Percentiles rank a stretch among this genome's conserved stretches.
These are phyloP conservation scores for Mus musculus DNA, from an alignment of 2,113 vertebrate species.

Conservation along the genomic window DNA sequence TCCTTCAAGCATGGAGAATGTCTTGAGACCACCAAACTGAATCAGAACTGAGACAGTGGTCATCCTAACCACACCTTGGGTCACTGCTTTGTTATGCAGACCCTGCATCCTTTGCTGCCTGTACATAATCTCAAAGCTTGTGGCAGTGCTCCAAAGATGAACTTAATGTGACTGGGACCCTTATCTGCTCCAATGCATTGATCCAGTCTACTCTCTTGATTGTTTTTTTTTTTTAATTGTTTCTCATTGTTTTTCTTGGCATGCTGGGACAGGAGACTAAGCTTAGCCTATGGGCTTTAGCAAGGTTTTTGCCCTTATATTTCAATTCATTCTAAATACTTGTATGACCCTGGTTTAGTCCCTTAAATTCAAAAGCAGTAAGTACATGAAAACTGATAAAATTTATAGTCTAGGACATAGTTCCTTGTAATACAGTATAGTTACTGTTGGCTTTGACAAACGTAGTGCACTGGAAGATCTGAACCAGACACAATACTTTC, in stretches of 20 bases:
- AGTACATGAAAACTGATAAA: background rate
- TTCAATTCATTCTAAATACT: background rate
- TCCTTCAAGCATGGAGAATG: background rate
- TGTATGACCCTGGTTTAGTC: background rate
- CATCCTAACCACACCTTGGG: background rate
- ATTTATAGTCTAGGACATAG: background rate
- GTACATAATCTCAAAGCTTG: background rate
- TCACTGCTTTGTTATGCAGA: background rate
- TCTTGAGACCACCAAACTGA: background rate
- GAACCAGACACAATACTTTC: no score
- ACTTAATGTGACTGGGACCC: background rate
- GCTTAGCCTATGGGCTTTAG: background rate
- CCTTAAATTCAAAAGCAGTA: background rate
- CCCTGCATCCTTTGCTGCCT: background rate
- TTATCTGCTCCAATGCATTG: background rate
- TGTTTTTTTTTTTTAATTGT: background rate
- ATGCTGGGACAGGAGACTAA: background rate
- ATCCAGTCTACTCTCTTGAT: background rate
- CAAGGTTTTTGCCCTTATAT: background rate
- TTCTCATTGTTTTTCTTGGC: background rate
- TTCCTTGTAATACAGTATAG: background rate
- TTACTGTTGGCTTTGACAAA: background rate
- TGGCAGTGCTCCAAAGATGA: background rate
- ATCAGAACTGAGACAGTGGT: background rate
- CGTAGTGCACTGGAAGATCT: no score